These are phyloP conservation scores for Antheraea assamensis DNA, from an alignment of 2,888 invertebrate species.

Conservation along the genomic window DNA sequence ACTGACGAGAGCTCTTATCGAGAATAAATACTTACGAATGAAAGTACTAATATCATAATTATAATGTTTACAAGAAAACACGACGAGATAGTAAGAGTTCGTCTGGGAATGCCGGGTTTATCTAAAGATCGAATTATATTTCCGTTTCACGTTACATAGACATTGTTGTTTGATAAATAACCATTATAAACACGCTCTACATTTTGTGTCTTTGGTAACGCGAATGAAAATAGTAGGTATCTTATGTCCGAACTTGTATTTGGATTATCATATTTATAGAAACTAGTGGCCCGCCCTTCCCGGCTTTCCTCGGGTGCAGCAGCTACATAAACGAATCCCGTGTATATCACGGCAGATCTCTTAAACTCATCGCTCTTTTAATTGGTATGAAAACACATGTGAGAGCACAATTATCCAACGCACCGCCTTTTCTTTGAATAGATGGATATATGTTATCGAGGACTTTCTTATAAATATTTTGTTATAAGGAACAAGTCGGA, in stretches of 20 bases:
- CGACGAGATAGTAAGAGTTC: background rate
- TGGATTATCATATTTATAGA: background rate
- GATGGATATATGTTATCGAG: no score
- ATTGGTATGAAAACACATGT: no score
- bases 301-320: no score
- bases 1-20: background rate
- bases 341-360: no score
- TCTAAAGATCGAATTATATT: conserved; percentile 14
- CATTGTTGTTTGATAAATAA: background rate
- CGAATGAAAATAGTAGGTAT: conserved; percentile 33
- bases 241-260: background rate
- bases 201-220: background rate
- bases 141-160: background rate
- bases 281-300: background rate
- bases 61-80: conserved; percentile 6
- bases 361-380: no score
- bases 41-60: conserved; percentile 3
- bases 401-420: no score
- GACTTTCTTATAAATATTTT: no score
- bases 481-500: no score
- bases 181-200: background rate
- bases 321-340: no score
- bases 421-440: no score
- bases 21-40: background rate
- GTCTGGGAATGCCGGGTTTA: conserved; percentile 19